Base-by-base conservation (phyloP, 2,797 vertebrate genomes). In the Oceanodroma leucorhoa region DNA sequence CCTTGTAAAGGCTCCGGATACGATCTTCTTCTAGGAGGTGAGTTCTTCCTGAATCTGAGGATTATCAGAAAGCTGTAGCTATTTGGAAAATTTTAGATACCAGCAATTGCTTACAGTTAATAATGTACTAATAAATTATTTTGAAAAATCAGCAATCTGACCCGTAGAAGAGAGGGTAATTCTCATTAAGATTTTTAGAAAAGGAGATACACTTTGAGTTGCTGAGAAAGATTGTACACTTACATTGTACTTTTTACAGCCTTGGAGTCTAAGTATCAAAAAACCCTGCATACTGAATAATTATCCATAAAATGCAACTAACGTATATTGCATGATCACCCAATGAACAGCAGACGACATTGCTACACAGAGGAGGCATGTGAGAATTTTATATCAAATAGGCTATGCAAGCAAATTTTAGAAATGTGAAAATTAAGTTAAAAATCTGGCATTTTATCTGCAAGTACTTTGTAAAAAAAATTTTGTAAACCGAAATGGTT, bases 51-150 rank as follows among this genome's bases (percentile, higher is more conserved):
- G 20, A 87, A 94, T 32, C 36, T 69, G 62, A 94, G 57, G 66
- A 79, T 70, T 89, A n/a, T 40, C 70, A 70, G 24, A 62, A 78
- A 62, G 29, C 17, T 60, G 86, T 55, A n/a, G 38, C n/a, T 94
- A 60, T 95, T 94, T 96, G 61, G 64, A 62, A 80, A 14, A 54
- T 79, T 83, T 60, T 87, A 95, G 83, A 87, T 79, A 69, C 27
- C 50, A 46, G 19, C 23, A 70, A 36, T 38, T 92, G 11, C 16
- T 58, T 75, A 10, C 14, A 30, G 14, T 61, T 77, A 55, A 41
- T 21, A 11, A 45, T 2, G 5, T 20, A 21, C 4, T 27, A 23
- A 34, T 45, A 87, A 84, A 66, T 71, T 38, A 45, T 29, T 90
- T 57, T 21, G 32, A 57, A 79, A 94, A 83, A 76, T 20, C 5